A percentile compares a stretch with the other conserved stretches of the same genome.
Evolutionary conservation across 2,888 invertebrate genomes (phyloP).

Genomic region (Drosophila anceps): DNA sequence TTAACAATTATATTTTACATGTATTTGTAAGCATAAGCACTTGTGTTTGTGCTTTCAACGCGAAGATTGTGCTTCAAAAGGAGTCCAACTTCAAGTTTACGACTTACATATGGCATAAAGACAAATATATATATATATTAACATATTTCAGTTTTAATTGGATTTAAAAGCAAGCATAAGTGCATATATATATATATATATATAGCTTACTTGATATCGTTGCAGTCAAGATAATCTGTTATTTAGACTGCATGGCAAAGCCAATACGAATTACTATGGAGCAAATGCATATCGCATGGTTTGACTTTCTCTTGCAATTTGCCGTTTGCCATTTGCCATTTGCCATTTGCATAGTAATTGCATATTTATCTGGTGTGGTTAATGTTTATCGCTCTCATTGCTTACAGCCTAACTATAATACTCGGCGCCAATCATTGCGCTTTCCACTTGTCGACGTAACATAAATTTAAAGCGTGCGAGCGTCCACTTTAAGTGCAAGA

Average conservation of each 20-base stretch:
- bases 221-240: constrained; percentile 4
- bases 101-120: neutral
- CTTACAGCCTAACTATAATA: constrained; percentile 17
- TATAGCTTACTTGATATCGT: neutral
- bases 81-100: neutral
- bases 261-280: neutral
- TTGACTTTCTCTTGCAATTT: neutral
- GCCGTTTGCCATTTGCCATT: constrained; percentile 1
- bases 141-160: neutral
- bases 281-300: neutral
- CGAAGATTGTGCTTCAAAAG: neutral
- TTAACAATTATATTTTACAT: neutral
- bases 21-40: neutral
- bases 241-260: neutral
- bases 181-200: too few species aligned
- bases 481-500: constrained; percentile 53
- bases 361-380: constrained; percentile 37
- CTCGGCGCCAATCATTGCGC: constrained; percentile 15
- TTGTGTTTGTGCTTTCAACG: neutral
- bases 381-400: constrained; percentile 23
- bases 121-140: neutral
- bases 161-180: neutral
- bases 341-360: constrained; percentile 45
- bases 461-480: constrained; percentile 53
- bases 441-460: constrained; percentile 24